Evolutionary conservation across 2,113 vertebrate genomes (phyloP), one percentile per base, ranked within the genome.

Genomic region (Seriola quinqueradiata): DNA sequence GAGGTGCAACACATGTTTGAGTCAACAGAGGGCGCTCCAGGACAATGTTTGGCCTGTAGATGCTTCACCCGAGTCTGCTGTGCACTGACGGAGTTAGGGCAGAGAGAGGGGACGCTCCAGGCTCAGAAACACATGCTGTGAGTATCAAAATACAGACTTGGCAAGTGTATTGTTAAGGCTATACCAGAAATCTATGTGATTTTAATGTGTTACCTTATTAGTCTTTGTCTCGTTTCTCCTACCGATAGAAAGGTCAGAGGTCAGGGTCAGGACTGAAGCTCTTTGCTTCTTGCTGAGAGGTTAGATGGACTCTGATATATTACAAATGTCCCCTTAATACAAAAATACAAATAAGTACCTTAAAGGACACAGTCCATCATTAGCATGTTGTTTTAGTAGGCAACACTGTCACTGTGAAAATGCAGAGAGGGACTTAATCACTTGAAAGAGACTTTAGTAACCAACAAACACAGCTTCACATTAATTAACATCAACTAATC

Each of bases 1-100:
- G 1, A 5, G 32, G 46, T 87, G 84, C 72, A 86, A 52, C 7
- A 14, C 32, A 0, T 0, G 0, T 1, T 9, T 1, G 1, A 5
- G 32, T 88, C 95, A 89, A 89, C 73, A 94, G 95, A 92, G 92
- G 92, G 88, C 55, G 83, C 89, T 78, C 54, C 71, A 85, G 79
- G 71, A 90, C 89, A 61, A 60, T 42, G 65, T 73, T 81, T 80
- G 59, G 9, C 2, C 16, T 4, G 0, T 0, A 10, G 4, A 1
- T 0, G 2, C 28, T 32, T 5, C 61, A 57, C n/a, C 21, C 9
- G 17, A 21, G 17, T 34, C 21, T 67, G 40, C 50, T 54, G 38
- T 60, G 12, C 73, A 40, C 59, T 36, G 74, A 57, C 63, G 46
- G 55, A 21, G 59, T 16, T 16, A 11, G 11, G 42, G 12, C 28